Base-by-base conservation (phyloP, 1,140 invertebrate genomes). In the Drosophila ironensis region DNA sequence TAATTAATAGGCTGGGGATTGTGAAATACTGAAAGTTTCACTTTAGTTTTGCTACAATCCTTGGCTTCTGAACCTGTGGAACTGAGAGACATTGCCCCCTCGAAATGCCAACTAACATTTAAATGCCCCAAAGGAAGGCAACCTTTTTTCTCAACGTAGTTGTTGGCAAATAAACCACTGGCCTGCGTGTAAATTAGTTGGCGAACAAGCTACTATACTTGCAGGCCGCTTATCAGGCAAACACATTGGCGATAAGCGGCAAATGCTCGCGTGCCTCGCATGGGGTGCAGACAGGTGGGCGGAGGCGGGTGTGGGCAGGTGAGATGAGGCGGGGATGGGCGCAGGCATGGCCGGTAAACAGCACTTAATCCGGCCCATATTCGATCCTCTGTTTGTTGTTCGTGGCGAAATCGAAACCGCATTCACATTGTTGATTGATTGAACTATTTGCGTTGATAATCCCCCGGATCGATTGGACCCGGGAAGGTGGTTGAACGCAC, bases 401-500 rank as follows among this genome's bases (percentile, higher is more conserved):
- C 46, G 66, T 60, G 12, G 68, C 61, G 38, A 77, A 77, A 61
- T 57, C 35, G 47, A 53, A 50, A 45, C 52, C 59, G 69, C 53
- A 61, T 61, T 60, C 24, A 40, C 11, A 66, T 44, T 68, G 66
- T 47, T 28, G 27, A 28, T 12, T 14, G 27, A 22, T 12, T 14
- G 27, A 22, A 44, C 33, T 27, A 70, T 69, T 54, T 48, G 37
- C 56, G 12, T 27, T 56, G 46, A 61, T 54, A 35, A 63, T 38
- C 33, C 33, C 27, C 9, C 44, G 38, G 30, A 46, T 71, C 42
- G 33, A 53, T 63, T 63, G 12, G 12, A 20, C 20, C 14, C n/a
- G n/a, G n/a, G 12, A 45, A 80, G 76, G 76, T 81, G 70, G 66
- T 75, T 80, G 76, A 78, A 78, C 75, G 75, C 69, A 40, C 19